Conservation (phyloP, 1,140 invertebrate species). For the Lordiphosa collinella region DNA sequence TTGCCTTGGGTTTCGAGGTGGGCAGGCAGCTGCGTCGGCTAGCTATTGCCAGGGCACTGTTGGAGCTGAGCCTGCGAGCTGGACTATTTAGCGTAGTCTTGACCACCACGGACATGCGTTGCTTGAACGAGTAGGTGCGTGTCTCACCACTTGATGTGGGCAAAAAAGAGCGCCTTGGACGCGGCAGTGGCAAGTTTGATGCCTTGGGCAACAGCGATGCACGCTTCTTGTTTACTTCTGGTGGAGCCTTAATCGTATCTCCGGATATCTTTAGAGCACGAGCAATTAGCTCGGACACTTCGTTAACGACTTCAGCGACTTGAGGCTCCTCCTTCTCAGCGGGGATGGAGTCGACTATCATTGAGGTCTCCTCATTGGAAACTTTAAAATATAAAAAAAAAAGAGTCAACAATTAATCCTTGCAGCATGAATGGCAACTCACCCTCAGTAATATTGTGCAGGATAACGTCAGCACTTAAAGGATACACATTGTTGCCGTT, state of each 20-base stretch:
- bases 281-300: conserved; percentile 51
- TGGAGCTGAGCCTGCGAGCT: conserved; percentile 50
- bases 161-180: conserved; percentile 45
- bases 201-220: background rate
- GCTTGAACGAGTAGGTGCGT: conserved; percentile 46
- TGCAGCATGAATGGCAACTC: background rate
- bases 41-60: background rate
- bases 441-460: conserved; percentile 64
- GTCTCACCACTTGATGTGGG: conserved; percentile 36
- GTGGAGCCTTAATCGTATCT: conserved; percentile 15
- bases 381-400: conserved; percentile 22
- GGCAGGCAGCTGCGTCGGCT: conserved; percentile 47
- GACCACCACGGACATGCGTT: conserved; percentile 71
- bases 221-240: conserved; percentile 13
- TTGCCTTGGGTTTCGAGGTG: background rate
- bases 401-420: background rate
- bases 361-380: conserved; percentile 41
- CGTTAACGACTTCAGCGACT: conserved; percentile 35
- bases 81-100: conserved; percentile 73
- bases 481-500: conserved; percentile 46
- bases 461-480: conserved; percentile 45
- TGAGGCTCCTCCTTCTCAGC: background rate
- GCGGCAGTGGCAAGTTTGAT: conserved; percentile 14
- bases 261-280: conserved; percentile 54
- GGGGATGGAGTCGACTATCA: conserved; percentile 9